Evolutionary conservation across 2,113 vertebrate species (phyloP), one percentile per base, ranked within the genome.

Genomic region (Noctilio leporinus): DNA sequence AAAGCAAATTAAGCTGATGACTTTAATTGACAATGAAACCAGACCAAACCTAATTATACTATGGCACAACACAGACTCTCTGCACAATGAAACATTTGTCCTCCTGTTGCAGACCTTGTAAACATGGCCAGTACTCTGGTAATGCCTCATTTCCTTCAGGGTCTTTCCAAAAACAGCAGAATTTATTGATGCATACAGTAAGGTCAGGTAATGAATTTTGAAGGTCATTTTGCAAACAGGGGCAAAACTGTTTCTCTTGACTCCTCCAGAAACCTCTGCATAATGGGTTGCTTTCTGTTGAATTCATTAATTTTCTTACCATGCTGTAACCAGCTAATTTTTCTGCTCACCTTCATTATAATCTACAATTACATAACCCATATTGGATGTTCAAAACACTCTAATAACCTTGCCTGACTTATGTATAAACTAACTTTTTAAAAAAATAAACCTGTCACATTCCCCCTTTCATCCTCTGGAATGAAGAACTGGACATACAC

Each of bases 21-120:
- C 22, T 95, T 95, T 96, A 89, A 96, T n/a, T 87, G 80, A 95
- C 93, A 96, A 96, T 81, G 87, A 97, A 92, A 86, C 80, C 86
- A 14, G 2, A 96, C 45, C 45, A 97, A 97, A 91, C 83, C 30
- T 96, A 51, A 86, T 96, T 95, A 57, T 1, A 33, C 30, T 20
- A 22, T 70, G 51, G 40, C 40, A 86, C 49, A 83, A 84, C 51
- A n/a, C 40, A 65, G 45, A 75, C 35, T 55, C 30, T 91, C 12
- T 16, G 57, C 10, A 35, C 67, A 75, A 51, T 59, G 78, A 81
- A 75, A 62, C 65, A 94, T 59, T 73, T 43, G 8, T 89, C 86
- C 77, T 87, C 9, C 75, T 88, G 47, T 30, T 87, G 38, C 40
- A 93, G 57, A 67, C 80, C 33, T 86, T 94, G 76, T 92, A 93